A percentile compares a stretch with the other conserved stretches of the same genome.
Evolutionary conservation across 2,797 vertebrate species (phyloP).

Genomic region (Todus mexicanus): DNA sequence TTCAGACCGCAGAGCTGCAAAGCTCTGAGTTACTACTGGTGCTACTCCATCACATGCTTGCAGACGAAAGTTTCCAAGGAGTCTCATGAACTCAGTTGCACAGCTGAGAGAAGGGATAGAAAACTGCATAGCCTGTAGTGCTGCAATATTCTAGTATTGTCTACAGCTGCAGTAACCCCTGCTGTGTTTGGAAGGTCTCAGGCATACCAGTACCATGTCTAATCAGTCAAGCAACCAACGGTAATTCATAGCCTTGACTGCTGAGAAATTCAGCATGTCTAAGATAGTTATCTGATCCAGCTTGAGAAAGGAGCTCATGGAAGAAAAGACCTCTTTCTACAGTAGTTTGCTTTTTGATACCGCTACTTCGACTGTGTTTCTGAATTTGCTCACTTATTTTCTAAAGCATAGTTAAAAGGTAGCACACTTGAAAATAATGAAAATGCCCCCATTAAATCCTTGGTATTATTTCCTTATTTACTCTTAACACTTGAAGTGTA

Average conservation of each 20-base stretch:
- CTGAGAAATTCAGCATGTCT: neutral
- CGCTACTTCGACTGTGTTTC: neutral
- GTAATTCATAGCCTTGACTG: conserved; percentile 3
- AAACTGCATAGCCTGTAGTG: neutral
- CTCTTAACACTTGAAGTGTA: neutral
- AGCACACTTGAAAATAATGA: neutral
- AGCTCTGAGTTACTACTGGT: neutral
- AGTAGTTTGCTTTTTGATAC: neutral
- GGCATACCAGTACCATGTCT: conserved; percentile 13
- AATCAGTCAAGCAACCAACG: conserved; percentile 9
- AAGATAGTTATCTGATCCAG: neutral
- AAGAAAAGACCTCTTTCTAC: neutral
- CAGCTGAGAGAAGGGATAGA: neutral
- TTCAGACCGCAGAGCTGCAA: neutral
- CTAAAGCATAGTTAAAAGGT: neutral
- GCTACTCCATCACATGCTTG: neutral
- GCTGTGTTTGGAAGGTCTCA: conserved; percentile 38
- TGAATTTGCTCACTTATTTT: neutral
- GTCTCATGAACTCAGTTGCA: neutral
- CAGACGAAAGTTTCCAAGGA: neutral
- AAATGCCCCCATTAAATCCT: neutral
- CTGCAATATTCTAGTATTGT: neutral
- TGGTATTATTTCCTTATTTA: neutral
- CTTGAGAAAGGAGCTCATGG: neutral
- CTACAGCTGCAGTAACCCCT: conserved; percentile 7